Evolutionary conservation across 2,888 invertebrate species (phyloP).

Genomic region (Tenthredo amoena): DNA sequence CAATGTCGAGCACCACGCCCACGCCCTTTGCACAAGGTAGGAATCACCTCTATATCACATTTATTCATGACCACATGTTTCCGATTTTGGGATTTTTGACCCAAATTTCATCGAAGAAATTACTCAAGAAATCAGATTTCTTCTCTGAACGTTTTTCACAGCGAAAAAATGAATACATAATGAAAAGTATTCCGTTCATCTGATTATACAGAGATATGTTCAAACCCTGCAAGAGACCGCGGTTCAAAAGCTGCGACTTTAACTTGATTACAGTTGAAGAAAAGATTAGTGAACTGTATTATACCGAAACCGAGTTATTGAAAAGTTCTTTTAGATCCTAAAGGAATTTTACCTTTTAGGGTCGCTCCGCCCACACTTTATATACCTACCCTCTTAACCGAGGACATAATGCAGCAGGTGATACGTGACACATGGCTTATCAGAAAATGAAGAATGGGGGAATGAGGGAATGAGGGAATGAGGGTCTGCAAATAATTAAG

Average conservation of each 20-base stretch:
- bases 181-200: not conserved
- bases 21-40: constrained; percentile 49
- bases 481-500: constrained; percentile 21
- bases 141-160: no score
- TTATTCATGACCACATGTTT: not conserved
- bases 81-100: not conserved
- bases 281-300: not conserved
- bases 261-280: constrained; percentile 2
- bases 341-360: not conserved
- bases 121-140: no score
- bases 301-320: not conserved
- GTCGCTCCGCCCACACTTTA: not conserved
- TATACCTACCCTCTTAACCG: not conserved
- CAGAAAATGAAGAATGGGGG: not conserved
- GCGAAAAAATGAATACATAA: not conserved
- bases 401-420: not conserved
- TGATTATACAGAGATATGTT: not conserved
- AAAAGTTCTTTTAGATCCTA: not conserved
- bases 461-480: not conserved
- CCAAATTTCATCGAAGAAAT: not conserved
- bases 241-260: not conserved
- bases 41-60: not conserved
- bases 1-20: constrained; percentile 44
- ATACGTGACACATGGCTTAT: not conserved
- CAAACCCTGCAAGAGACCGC: not conserved